Evolutionary conservation across 2,888 invertebrate species (phyloP).

Genomic region (Chironomus tentans): DNA sequence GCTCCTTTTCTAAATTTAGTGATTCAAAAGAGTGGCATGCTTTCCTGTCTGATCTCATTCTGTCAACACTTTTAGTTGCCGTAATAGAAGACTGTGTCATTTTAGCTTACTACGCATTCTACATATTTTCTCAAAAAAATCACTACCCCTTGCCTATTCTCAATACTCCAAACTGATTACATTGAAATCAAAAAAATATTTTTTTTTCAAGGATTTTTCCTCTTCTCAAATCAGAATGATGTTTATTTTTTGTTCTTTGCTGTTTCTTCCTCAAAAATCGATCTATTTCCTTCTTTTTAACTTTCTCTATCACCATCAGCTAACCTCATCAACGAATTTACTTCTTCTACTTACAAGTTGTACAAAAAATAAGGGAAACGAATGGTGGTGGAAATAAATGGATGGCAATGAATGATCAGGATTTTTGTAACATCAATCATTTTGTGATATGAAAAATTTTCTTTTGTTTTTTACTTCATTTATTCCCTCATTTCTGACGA

Average conservation of each 20-base stretch:
- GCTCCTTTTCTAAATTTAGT: no score
- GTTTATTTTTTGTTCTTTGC: constrained; percentile 9
- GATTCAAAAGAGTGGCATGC: no score
- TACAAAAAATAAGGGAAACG: no score
- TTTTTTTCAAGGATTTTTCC: constrained; percentile 10
- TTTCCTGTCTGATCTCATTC: no score
- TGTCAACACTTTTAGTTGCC: no score
- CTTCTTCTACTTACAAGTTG: not conserved
- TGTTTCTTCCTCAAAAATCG: not conserved
- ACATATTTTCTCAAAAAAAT: no score
- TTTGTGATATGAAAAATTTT: not conserved
- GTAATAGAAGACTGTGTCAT: no score
- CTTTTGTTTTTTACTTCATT: not conserved
- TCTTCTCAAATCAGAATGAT: not conserved
- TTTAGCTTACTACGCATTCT: no score
- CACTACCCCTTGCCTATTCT: no score
- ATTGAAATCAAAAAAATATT: not conserved
- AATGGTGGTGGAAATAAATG: not conserved
- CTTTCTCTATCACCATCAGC: not conserved
- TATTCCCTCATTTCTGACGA: not conserved
- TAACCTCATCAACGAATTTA: constrained; percentile 26
- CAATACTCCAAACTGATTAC: not conserved
- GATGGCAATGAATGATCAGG: not conserved
- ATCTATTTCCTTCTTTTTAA: not conserved
- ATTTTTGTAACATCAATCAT: not conserved